A percentile compares a stretch with the other conserved stretches of the same genome.
These are phyloP conservation scores for Luffia ferchaultella DNA, from an alignment of 2,888 invertebrate species.

Conservation along the genomic window DNA sequence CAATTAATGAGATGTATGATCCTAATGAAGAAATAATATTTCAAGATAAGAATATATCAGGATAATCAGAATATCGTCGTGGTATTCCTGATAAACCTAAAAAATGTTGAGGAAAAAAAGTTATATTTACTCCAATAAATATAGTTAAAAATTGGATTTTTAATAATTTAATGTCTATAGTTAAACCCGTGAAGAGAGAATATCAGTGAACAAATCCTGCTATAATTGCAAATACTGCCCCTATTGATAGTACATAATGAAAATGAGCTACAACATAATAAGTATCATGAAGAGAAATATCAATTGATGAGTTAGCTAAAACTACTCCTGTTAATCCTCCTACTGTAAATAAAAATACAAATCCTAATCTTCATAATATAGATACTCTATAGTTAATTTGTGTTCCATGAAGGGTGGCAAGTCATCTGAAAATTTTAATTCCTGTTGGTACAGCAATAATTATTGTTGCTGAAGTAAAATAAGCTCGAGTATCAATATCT, in stretches of 20 bases:
- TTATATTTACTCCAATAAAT: constrained; percentile 81
- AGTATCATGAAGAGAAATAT: constrained; percentile 82
- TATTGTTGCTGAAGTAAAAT: constrained; percentile 85
- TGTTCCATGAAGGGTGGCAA: constrained; percentile 73
- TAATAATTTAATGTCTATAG: constrained; percentile 64
- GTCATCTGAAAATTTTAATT: constrained; percentile 83
- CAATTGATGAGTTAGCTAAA: constrained; percentile 78
- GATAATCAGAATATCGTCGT: constrained; percentile 79
- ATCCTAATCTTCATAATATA: constrained; percentile 74
- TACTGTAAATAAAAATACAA: constrained; percentile 80
- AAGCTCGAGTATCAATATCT: constrained; percentile 85
- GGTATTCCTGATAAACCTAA: constrained; percentile 66
- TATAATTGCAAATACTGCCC: constrained; percentile 82
- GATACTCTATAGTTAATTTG: constrained; percentile 67
- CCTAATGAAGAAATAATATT: constrained; percentile 74
- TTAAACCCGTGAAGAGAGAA: constrained; percentile 71
- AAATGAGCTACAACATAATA: constrained; percentile 87
- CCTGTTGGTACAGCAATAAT: constrained; percentile 88
- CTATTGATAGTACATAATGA: constrained; percentile 83
- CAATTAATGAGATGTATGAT: constrained; percentile 68
- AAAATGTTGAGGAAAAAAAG: constrained; percentile 85
- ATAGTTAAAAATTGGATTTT: constrained; percentile 76
- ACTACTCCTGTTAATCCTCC: constrained; percentile 76
- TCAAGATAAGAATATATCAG: constrained; percentile 71
- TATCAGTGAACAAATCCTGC: constrained; percentile 77